Conservation (phyloP, 2,113 vertebrate genomes). For the Butorides virescens region DNA sequence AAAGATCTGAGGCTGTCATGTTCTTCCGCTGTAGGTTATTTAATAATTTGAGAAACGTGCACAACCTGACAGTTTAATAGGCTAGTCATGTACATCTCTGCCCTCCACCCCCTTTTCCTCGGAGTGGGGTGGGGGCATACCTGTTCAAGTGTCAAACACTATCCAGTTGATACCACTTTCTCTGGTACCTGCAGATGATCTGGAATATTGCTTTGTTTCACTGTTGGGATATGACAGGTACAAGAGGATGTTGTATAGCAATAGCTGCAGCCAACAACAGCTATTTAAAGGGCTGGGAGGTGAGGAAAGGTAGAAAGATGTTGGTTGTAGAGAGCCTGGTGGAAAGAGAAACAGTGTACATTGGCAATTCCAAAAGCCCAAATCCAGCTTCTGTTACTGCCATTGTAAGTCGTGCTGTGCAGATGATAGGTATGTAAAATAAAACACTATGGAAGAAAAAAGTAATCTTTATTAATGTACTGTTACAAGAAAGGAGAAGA, state of each 20-base stretch:
- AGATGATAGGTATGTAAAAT: accelerated
- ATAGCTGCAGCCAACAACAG: accelerated
- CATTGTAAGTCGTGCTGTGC: background rate
- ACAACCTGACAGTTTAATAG: background rate
- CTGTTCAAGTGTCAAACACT: background rate
- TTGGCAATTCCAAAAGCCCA: background rate
- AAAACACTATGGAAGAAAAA: background rate
- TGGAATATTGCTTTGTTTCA: background rate
- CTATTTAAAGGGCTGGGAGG: background rate
- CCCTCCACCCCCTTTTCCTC: background rate
- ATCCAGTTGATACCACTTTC: background rate
- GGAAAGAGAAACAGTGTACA: background rate
- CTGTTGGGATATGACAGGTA: background rate
- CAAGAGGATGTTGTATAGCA: background rate
- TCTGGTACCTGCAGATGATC: background rate
- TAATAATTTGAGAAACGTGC: background rate
- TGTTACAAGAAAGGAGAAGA: background rate
- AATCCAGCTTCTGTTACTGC: background rate
- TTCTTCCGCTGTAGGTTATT: background rate
- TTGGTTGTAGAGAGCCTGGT: background rate
- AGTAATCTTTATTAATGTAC: background rate
- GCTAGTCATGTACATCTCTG: background rate
- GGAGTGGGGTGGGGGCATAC: background rate
- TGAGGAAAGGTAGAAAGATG: background rate
- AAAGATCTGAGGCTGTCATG: background rate